Evolutionary conservation across 2,113 vertebrate genomes (phyloP), one percentile per base, ranked within the genome.

Genomic region (Thalassoma bifasciatum): DNA sequence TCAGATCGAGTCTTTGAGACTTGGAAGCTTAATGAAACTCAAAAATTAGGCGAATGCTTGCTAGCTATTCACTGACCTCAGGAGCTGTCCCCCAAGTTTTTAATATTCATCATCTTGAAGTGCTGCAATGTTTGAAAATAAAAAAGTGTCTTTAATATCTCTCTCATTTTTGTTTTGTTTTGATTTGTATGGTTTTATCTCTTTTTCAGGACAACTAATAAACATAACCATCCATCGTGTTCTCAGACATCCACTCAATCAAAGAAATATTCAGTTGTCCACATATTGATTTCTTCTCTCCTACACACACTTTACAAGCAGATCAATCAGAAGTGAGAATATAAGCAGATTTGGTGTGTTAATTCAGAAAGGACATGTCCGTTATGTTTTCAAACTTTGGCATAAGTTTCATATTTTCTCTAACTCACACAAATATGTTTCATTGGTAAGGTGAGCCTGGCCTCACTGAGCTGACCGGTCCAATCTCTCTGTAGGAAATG

Each of bases 401-500:
- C 11, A 37, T 71, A 30, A 23, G 21, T 37, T 47, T 62, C 22
- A 17, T 44, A 14, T 16, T 6, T 16, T 13, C 42, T 13, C 5
- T 37, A 34, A 21, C 62, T 21, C 0, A 7, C 26, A 38, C 10
- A 49, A n/a, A n/a, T 10, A 51, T 50, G 53, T 38, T 26, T 19
- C 4, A 13, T 17, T 6, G 34, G 16, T 40, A 13, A 26, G 22
- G 46, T 56, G 40, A 57, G n/a, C 17, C 10, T 56, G 49, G 50
- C 57, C 47, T 77, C 72, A 34, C 53, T 58, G 37, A 70, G 13
- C 13, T 44, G 13, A 17, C 30, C 13, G 65, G 10, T 12, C 30
- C 30, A 64, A 61, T 76, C 65, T n/a, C 59, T 38, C 65, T 49
- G 59, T 19, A 34, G 30, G 36, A 56, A 63, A 34, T 79, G 72